Evolutionary conservation across 2,113 vertebrate genomes (phyloP), one percentile per base, ranked within the genome.

Genomic region (Cynopterus brachyotis): DNA sequence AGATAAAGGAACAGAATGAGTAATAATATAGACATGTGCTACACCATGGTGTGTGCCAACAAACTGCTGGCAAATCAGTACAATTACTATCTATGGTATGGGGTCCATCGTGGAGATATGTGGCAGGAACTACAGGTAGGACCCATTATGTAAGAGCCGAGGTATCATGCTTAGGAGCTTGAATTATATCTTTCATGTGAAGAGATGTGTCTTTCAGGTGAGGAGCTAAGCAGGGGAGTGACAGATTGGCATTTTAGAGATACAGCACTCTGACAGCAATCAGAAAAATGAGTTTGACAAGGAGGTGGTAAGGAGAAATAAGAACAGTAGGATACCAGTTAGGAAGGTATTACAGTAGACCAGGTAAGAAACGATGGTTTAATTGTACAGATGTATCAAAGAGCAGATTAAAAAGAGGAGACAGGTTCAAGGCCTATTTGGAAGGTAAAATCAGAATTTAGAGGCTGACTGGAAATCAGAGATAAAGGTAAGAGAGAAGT

Each of bases 361-460:
- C 42, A 53, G 24, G 79, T 73, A 20, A 75, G 70, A 53, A 37
- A 22, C 22, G 12, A 35, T 16, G 47, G 45, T 4, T 11, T 1
- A 24, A 42, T 26, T 62, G 64, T 40, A 24, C 22, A 35, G 42
- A 17, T 75, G 45, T 37, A 28, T 19, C 10, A 50, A 73, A 24
- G 78, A 78, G 5, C 5, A 40, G 84, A 28, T 55, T 47, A 42
- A 66, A 76, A 70, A 47, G 45, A 72, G 32, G 57, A 83, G 66
- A 42, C 10, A 89, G 60, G 45, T 13, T 45, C 24, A 9, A 88
- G 62, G 73, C n/a, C 6, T 72, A 16, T 20, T 55, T 79, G 84
- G 60, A 93, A 88, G 70, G 86, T 76, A 42, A 85, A 93, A 57
- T 50, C 53, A 96, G 90, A 78, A 86, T 4, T 57, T 67, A 57